Conservation (phyloP, 2,797 vertebrate genomes). For the Strix occidentalis region DNA sequence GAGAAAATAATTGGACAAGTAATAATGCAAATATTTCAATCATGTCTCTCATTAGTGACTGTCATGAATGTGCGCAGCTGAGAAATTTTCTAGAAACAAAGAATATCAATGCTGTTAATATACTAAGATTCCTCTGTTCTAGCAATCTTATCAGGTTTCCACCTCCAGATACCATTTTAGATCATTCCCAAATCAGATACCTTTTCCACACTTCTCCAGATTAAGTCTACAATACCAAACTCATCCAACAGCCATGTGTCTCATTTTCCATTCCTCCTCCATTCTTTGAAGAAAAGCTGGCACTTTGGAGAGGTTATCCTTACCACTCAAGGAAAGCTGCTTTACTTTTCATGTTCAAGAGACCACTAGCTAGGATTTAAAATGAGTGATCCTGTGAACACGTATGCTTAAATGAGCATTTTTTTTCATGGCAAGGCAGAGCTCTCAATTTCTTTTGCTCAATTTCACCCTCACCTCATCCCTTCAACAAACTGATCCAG, state of each 20-base stretch:
- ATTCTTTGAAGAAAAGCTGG: neutral
- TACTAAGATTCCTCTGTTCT: neutral
- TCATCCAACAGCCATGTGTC: neutral
- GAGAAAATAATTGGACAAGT: neutral
- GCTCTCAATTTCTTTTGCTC: neutral
- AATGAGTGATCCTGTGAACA: neutral
- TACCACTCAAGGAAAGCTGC: neutral
- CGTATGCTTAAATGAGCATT: neutral
- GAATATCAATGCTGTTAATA: neutral
- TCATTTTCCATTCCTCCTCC: slow-evolving; percentile 26
- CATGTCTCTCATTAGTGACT: neutral
- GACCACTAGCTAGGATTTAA: neutral
- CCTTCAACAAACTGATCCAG: neutral
- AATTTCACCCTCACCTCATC: neutral
- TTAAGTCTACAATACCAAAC: neutral
- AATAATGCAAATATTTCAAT: neutral
- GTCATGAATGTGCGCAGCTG: neutral
- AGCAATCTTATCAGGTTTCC: neutral
- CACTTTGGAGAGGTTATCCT: neutral
- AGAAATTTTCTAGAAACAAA: neutral
- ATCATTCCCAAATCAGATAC: neutral
- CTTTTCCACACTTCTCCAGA: neutral
- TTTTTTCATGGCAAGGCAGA: neutral
- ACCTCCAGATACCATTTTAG: neutral
- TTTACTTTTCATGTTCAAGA: neutral